These are phyloP conservation scores for Engystomops pustulosus DNA, from an alignment of 2,113 vertebrate genomes.

Conservation along the genomic window DNA sequence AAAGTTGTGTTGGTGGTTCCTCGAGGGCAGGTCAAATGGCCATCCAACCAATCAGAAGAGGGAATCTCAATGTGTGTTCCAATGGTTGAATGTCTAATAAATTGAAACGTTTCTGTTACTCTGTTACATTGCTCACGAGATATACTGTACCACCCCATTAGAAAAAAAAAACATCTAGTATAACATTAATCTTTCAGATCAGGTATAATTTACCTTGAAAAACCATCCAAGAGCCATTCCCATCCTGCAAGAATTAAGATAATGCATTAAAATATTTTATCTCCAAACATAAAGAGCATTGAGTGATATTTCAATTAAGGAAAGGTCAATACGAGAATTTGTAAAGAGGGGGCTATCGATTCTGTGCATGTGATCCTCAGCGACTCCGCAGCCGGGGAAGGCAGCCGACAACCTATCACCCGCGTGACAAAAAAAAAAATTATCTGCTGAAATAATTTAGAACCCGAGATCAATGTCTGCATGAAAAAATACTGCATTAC, in stretches of 20 bases:
- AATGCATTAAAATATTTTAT: conserved; percentile 24
- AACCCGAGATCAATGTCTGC: conserved; percentile 28
- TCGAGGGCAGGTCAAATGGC: too few species aligned
- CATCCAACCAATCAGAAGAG: too few species aligned
- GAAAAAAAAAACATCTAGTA: background rate
- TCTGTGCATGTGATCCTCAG: background rate
- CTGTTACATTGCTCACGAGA: background rate
- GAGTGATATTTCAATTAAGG: conserved; percentile 42
- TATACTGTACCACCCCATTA: background rate
- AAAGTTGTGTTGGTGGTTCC: too few species aligned
- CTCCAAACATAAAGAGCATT: conserved; percentile 2
- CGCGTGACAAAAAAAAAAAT: background rate
- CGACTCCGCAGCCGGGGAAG: background rate
- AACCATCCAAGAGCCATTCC: background rate
- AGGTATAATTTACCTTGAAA: conserved; percentile 25
- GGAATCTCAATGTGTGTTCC: too few species aligned
- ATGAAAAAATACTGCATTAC: conserved; percentile 8
- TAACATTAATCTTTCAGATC: conserved; percentile 4
- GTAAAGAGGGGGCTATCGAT: conserved; percentile 1
- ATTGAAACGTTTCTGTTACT: too few species aligned
- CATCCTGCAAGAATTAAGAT: conserved; percentile 10
- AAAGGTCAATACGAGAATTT: conserved; percentile 18
- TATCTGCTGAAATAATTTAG: conserved; percentile 23
- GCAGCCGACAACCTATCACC: conserved; percentile 23
- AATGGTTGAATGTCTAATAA: too few species aligned